Evolutionary conservation across 2,797 vertebrate genomes (phyloP).

Genomic region (Anableps anableps): DNA sequence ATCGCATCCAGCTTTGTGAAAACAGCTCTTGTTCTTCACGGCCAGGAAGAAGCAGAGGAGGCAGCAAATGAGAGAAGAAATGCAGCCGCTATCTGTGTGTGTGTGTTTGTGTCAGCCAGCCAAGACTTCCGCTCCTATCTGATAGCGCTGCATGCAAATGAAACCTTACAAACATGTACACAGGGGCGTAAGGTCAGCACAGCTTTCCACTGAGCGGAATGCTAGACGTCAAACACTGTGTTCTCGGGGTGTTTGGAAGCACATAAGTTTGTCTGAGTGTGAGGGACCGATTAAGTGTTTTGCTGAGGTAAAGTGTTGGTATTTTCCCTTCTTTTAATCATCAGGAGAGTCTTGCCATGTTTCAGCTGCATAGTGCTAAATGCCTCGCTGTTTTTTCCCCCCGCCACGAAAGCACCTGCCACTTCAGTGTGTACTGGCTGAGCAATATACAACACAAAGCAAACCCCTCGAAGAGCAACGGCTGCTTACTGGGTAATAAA

Average conservation of each 20-base stretch:
- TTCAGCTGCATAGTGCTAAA: conserved; percentile 78
- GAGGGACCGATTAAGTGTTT: background rate
- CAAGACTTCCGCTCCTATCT: conserved; percentile 75
- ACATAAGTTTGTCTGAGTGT: background rate
- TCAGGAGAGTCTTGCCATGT: conserved; percentile 50
- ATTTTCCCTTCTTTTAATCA: conserved; percentile 25
- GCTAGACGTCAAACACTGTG: conserved; percentile 40
- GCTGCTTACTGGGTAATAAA: conserved; percentile 77
- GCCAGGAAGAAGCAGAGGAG: conserved; percentile 57
- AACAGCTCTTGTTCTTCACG: conserved; percentile 79
- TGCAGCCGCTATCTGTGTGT: conserved; percentile 40
- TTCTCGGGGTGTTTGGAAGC: conserved; percentile 28
- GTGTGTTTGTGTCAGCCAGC: conserved; percentile 37
- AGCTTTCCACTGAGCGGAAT: conserved; percentile 64
- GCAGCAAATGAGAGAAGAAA: conserved; percentile 55
- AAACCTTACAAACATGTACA: conserved; percentile 79
- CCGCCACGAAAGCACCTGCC: conserved; percentile 78
- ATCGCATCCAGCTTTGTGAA: conserved; percentile 78
- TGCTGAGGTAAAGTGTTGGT: background rate
- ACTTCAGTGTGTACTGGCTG: conserved; percentile 69
- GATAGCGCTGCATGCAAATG: conserved; percentile 78
- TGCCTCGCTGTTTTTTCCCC: conserved; percentile 71
- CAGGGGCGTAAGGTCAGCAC: conserved; percentile 68
- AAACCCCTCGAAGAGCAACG: conserved; percentile 52
- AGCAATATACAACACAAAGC: conserved; percentile 44